Percentiles rank a stretch among this genome's conserved stretches.
Conservation (phyloP, 2,113 vertebrate species). For the Cepphus grylle region DNA sequence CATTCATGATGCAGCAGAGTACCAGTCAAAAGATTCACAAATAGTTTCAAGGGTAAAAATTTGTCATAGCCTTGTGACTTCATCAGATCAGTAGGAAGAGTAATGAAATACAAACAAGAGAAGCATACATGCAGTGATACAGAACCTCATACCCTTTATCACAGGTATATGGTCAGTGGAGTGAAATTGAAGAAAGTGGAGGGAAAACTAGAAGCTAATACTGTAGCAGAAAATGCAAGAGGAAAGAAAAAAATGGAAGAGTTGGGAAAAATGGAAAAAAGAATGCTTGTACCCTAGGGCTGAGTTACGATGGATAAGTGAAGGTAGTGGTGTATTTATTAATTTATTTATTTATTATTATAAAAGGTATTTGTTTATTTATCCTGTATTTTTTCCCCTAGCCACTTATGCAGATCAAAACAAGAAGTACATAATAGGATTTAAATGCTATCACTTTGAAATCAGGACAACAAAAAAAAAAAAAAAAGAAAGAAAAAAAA, state of each 20-base stretch:
- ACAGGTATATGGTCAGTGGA: background rate
- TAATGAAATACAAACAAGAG: background rate
- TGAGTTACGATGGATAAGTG: background rate
- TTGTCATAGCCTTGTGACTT: background rate
- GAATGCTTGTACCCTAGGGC: background rate
- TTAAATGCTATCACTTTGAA: background rate
- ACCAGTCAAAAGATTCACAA: background rate
- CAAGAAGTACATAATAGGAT: background rate
- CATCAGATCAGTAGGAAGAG: background rate
- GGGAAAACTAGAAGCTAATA: background rate
- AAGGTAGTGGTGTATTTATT: background rate
- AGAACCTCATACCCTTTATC: background rate
- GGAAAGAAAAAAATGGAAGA: background rate
- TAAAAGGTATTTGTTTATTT: background rate
- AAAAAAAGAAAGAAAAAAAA: background rate
- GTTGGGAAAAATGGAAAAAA: background rate
- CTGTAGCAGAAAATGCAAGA: background rate
- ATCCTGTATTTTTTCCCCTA: background rate
- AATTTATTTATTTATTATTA: background rate
- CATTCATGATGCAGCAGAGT: background rate
- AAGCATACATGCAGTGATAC: fast-evolving
- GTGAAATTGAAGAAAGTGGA: background rate
- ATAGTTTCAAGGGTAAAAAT: background rate
- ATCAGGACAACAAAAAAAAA: background rate
- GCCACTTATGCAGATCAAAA: background rate